Conservation (phyloP, 2,797 vertebrate genomes). For the Phalloptychus januarius region DNA sequence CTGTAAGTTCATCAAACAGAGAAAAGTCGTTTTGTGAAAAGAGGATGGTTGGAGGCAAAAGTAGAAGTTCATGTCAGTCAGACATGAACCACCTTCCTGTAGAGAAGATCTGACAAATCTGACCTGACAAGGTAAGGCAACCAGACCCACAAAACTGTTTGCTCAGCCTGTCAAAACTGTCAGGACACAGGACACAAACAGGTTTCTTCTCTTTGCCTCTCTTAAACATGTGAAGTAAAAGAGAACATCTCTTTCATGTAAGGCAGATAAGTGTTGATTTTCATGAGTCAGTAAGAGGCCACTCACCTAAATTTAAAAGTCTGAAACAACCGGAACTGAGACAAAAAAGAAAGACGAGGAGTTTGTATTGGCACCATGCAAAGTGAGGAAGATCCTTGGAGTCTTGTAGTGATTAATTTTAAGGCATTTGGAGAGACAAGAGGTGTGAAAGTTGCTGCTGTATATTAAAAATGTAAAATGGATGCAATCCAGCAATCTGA, state of each 20-base stretch:
- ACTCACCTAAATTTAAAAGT: not conserved
- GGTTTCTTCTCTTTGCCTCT: not conserved
- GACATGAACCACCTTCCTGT: not conserved
- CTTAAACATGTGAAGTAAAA: not conserved
- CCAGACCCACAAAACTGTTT: not conserved
- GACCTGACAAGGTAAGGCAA: not conserved
- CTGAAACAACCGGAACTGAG: not conserved
- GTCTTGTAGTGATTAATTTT: not conserved
- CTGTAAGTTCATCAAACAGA: not conserved
- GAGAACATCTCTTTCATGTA: not conserved
- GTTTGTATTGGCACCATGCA: not conserved
- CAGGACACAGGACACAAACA: not conserved
- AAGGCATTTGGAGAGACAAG: not conserved
- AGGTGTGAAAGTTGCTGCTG: not conserved
- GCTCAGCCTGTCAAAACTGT: not conserved
- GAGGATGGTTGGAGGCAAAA: not conserved
- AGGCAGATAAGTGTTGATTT: not conserved
- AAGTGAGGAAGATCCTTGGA: not conserved
- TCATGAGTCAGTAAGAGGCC: not conserved
- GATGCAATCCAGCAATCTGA: not conserved
- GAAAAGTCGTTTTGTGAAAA: not conserved
- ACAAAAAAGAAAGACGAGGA: not conserved
- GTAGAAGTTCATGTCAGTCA: not conserved
- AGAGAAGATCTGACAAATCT: not conserved
- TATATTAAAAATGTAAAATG: not conserved